phyloP scores from a whole-genome alignment of 2,797 vertebrate species.

The Sebastes paucispinis region DNA sequence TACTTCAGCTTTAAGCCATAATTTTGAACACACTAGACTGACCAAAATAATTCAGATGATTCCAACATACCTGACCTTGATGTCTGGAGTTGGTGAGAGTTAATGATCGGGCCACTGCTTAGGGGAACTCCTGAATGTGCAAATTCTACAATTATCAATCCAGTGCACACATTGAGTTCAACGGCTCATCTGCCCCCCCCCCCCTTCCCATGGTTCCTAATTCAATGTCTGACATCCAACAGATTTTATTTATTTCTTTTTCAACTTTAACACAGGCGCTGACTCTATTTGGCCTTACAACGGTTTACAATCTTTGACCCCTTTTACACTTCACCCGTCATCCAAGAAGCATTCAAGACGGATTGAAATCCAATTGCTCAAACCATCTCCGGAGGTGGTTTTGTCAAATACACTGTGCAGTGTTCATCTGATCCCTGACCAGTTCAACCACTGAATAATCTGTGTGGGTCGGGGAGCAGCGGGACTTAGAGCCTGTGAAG shows the following conservation, averaged over 20 bases:
- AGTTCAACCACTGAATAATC: neutral
- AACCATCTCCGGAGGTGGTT: no score
- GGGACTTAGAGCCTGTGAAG: neutral
- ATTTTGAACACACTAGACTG: neutral
- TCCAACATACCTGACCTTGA: neutral
- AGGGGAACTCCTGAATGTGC: neutral
- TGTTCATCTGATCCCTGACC: neutral
- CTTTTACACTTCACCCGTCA: no score
- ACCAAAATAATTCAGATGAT: neutral
- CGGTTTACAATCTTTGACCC: no score
- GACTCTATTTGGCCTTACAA: neutral
- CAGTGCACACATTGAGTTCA: slow-evolving; percentile 6
- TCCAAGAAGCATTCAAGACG: no score
- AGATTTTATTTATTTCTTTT: slow-evolving; percentile 19
- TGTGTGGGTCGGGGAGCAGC: neutral
- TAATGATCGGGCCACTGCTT: neutral
- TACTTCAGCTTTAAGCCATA: neutral
- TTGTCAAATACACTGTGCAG: neutral
- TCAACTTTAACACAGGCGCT: slow-evolving; percentile 1
- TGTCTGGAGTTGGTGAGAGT: neutral
- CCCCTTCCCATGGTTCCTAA: neutral
- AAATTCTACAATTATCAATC: neutral
- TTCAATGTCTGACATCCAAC: slow-evolving; percentile 7
- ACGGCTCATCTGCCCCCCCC: neutral
- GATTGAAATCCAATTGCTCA: no score